Evolutionary conservation across 2,113 vertebrate genomes (phyloP).

Genomic region (Sus scrofa): T2T-Sscrofa CM000814.6:42850501-42851000

Average conservation of each 20-base stretch:
- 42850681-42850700: conserved; percentile 61
- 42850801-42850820: conserved; percentile 46
- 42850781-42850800: conserved; percentile 56
- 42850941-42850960: too few relatives aligned
- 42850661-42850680: conserved; percentile 27
- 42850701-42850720: background rate
- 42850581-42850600: background rate
- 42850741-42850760: conserved; percentile 54
- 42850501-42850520: background rate
- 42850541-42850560: conserved; percentile 26
- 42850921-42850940: too few relatives aligned
- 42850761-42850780: conserved; percentile 54
- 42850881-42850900: too few relatives aligned
- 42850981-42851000: too few relatives aligned
- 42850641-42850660: conserved; percentile 52
- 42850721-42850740: conserved; percentile 60
- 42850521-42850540: background rate
- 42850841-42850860: too few relatives aligned
- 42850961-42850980: too few relatives aligned
- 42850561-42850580: background rate
- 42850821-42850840: too few relatives aligned
- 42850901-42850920: too few relatives aligned
- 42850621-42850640: conserved; percentile 45
- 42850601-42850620: conserved; percentile 36
- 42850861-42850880: too few relatives aligned